Conservation (phyloP, 2,888 invertebrate genomes). For the Sphaeridia pumilis region DNA sequence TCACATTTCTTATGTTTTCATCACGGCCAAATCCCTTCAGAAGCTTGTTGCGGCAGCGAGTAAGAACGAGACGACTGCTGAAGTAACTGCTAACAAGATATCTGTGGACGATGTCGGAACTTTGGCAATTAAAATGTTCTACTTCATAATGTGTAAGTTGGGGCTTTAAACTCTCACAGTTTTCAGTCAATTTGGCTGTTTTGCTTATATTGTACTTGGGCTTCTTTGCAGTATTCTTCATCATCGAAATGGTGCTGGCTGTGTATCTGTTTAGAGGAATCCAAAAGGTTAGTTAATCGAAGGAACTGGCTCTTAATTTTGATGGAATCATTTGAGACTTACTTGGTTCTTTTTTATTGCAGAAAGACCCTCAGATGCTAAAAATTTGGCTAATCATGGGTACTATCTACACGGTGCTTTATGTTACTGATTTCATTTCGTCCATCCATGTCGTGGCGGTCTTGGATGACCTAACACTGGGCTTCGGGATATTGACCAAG, state of each 20-base stretch:
- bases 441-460: conserved; percentile 8
- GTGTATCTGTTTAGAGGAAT: conserved; percentile 5
- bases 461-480: conserved; percentile 8
- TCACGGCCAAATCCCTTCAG: background rate
- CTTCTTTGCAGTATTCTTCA: conserved; percentile 8
- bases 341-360: background rate
- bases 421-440: conserved; percentile 10
- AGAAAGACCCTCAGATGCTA: conserved; percentile 3
- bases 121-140: conserved; percentile 10
- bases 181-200: background rate
- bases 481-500: conserved; percentile 8
- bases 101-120: conserved; percentile 3
- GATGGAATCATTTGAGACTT: too few relatives aligned
- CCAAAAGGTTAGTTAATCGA: background rate
- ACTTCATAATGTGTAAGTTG: conserved; percentile 11
- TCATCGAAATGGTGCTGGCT: conserved; percentile 5
- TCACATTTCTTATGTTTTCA: background rate
- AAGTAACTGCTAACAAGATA: background rate
- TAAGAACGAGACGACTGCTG: background rate
- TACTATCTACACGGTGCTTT: background rate
- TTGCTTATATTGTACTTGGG: background rate
- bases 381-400: conserved; percentile 5
- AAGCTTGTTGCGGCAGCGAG: background rate
- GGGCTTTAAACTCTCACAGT: background rate
- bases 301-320: background rate